Evolutionary conservation across 2,113 vertebrate species (phyloP).

Genomic region (Mustela lutreola): DNA sequence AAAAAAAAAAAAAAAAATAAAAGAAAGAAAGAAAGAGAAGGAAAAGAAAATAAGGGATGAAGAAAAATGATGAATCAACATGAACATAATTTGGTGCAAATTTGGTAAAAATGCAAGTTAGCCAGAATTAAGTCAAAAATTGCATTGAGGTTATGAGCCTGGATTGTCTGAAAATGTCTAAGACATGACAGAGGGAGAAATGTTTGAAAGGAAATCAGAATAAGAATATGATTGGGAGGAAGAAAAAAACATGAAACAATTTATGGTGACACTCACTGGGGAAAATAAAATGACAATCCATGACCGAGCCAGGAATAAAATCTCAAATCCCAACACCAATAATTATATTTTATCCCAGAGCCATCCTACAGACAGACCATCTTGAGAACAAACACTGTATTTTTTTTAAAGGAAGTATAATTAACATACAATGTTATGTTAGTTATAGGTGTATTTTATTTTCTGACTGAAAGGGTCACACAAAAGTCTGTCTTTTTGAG

Average conservation of each 20-base stretch:
- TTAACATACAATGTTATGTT: not conserved
- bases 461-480: not conserved
- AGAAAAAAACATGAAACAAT: not conserved
- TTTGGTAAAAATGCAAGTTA: not conserved
- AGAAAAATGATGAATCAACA: no score
- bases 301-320: not conserved
- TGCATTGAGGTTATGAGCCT: not conserved
- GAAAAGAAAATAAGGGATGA: not conserved
- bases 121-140: not conserved
- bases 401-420: not conserved
- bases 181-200: not conserved
- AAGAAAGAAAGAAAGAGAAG: not conserved
- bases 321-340: not conserved
- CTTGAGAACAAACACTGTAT: not conserved
- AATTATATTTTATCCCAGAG: not conserved
- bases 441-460: not conserved
- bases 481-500: not conserved
- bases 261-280: not conserved
- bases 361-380: not conserved
- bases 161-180: fast-evolving
- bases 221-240: fast-evolving
- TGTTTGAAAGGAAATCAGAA: not conserved
- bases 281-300: not conserved
- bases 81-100: not conserved
- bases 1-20: not conserved